These are phyloP conservation scores for Zoanthus gigantus DNA, from an alignment of 92 coral and sea anemone species.

Conservation along the genomic window DNA sequence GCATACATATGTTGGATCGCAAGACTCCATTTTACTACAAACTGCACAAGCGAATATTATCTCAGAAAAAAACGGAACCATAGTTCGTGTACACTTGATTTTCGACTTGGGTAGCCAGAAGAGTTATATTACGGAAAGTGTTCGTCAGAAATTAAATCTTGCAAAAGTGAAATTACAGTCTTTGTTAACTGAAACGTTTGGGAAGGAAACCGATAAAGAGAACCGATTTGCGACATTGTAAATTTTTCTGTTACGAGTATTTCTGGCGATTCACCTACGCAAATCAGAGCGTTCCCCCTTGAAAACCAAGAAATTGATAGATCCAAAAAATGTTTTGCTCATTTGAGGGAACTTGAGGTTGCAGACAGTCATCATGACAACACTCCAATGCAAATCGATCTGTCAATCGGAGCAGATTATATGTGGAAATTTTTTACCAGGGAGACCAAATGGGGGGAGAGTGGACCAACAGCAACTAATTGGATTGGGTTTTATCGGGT, in stretches of 20 bases:
- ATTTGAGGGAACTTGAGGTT: slow-evolving; percentile 45
- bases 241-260: slow-evolving; percentile 40
- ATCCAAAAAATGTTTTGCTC: slow-evolving; percentile 43
- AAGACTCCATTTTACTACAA: slow-evolving; percentile 64
- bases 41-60: slow-evolving; percentile 62
- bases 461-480: slow-evolving; percentile 59
- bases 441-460: slow-evolving; percentile 60
- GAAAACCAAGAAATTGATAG: slow-evolving; percentile 67
- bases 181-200: slow-evolving; percentile 64
- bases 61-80: slow-evolving; percentile 4
- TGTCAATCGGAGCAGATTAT: slow-evolving; percentile 65
- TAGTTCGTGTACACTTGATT: slow-evolving; percentile 51
- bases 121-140: slow-evolving; percentile 16
- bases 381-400: slow-evolving; percentile 49
- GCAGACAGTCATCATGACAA: slow-evolving; percentile 63
- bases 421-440: slow-evolving; percentile 66
- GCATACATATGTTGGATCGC: slow-evolving; percentile 50
- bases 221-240: slow-evolving; percentile 40
- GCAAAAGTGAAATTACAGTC: slow-evolving; percentile 51
- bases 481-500: slow-evolving; percentile 77
- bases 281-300: slow-evolving; percentile 55
- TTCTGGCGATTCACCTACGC: slow-evolving; percentile 18
- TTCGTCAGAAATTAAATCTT: slow-evolving; percentile 29
- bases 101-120: slow-evolving; percentile 76
- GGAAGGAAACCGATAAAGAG: slow-evolving; percentile 40